These are phyloP conservation scores for Tylochromis polylepis DNA, from an alignment of 2,113 vertebrate genomes.

Conservation along the genomic window DNA sequence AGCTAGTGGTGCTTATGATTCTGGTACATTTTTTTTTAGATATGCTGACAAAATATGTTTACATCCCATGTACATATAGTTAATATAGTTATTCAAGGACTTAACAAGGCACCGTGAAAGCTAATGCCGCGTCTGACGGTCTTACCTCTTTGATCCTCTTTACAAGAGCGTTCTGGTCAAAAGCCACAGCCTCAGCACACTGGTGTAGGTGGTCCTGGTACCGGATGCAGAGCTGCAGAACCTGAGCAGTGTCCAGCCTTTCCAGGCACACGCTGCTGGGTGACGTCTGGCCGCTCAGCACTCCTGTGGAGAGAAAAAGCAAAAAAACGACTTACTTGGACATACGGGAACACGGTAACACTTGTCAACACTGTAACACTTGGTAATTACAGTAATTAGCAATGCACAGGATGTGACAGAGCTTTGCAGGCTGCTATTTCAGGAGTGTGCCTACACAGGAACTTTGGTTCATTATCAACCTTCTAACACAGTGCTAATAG, in stretches of 20 bases:
- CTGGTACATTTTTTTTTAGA: neutral
- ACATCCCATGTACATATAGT: neutral
- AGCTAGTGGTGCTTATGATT: neutral
- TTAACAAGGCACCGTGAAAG: neutral
- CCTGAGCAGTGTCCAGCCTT: constrained; percentile 86
- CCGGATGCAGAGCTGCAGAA: constrained; percentile 89
- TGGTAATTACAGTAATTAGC: neutral
- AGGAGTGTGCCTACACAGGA: neutral
- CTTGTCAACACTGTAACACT: neutral
- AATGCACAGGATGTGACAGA: neutral
- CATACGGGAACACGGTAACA: neutral
- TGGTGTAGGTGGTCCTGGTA: constrained; percentile 97
- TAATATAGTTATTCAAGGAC: neutral
- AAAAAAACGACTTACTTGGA: neutral
- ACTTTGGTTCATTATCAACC: neutral
- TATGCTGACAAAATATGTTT: neutral
- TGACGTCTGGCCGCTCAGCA: constrained; percentile 90
- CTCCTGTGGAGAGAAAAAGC: constrained; percentile 67
- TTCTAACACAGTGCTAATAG: neutral
- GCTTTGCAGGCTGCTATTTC: neutral
- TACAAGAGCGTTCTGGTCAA: constrained; percentile 95
- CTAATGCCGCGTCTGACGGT: neutral
- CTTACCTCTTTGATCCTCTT: constrained; percentile 94
- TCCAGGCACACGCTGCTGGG: constrained; percentile 84
- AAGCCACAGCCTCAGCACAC: constrained; percentile 93